Evolutionary conservation across 1,140 invertebrate species (phyloP), one percentile per base, ranked within the genome.

Genomic region (Nixonia krombeini): DNA sequence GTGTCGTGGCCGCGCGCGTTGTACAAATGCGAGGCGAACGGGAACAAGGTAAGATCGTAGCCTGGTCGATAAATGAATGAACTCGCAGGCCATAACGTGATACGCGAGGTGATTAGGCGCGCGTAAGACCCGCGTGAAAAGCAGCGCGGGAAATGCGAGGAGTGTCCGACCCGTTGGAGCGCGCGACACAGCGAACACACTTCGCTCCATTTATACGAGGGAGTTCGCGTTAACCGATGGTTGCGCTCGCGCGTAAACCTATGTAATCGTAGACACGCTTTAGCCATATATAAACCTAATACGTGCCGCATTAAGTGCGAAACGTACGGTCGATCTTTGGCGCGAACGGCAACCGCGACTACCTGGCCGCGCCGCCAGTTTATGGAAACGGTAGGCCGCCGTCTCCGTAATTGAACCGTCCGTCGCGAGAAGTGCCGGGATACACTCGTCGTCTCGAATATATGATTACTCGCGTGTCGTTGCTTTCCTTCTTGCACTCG

Each of bases 151-250:
- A 25, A 18, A 25, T 17, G 12, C 12, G 35, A 25, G 2, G 28
- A 59, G 38, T 12, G 46, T 17, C 16, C 42, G 46, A 33, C 37
- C 40, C 7, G 41, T 13, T 46, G 13, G 21, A 29, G 21, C 50
- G 53, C 55, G 42, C 57, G 53, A 51, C 52, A 69, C 46, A 40
- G 37, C 31, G 46, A 46, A 64, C 31, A 37, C 57, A 56, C 40
- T 38, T 55, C 46, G 23, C 23, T 21, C 23, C 41, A 46, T 45
- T 16, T 46, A 26, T 41, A 10, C 38, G 18, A 16, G 9, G 28
- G 47, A 44, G 29, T 37, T 37, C 7, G 10, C 46, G 18, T 23
- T 41, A 38, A 52, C 49, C 16, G 33, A 53, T 37, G 23, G 51
- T 46, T 41, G 18, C 25, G 40, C n/a, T 52, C 51, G 46, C 42